Base-by-base conservation (phyloP, 2,113 vertebrate genomes). In the Electrona antarctica region DNA sequence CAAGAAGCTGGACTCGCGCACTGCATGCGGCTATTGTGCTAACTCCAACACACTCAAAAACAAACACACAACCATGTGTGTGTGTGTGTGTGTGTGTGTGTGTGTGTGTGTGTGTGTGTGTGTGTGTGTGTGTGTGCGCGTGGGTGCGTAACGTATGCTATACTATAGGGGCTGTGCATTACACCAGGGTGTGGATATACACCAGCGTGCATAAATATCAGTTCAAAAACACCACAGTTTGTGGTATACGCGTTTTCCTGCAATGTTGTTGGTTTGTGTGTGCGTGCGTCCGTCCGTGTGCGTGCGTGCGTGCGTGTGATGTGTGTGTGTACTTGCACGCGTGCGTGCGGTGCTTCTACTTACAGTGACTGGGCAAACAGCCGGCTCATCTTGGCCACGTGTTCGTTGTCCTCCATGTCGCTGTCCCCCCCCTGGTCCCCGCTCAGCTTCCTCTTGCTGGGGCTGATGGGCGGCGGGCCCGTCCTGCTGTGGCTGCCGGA, bases 401-500 rank as follows among this genome's bases (percentile, higher is more conserved):
- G 98, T 78, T 98, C 97, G 0, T 90, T 95, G 85, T 96, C 97
- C 89, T 97, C 95, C 66, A 96, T 89, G 87, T 95, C 95, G 3
- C 96, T 95, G 2, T 96, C 96, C 13, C 90, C 93, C 47, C 90
- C 93, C 47, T 95, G 95, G 82, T 99, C 98, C 82, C 94, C 87
- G 70, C 93, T 95, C 91, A 95, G 93, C 90, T 96, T 98, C 88
- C 98, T 94, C 93, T 98, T 99, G 90, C 92, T 95, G 82, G 98
- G 98, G 89, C 98, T 98, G 92, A 98, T 97, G 60, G 97, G 98
- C 54, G 97, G 96, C 50, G 97, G 98, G 50, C 96, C 97, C 0
- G 97, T 98, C 78, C 98, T 93, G 88, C 98, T 93, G 88, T 98
- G 97, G 85, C 91, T 95, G 89, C 21, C 21, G 2, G 21, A 21